A percentile compares a stretch with the other conserved stretches of the same genome.
These are phyloP conservation scores for Rhagoletis pomonella DNA, from an alignment of 1,140 invertebrate genomes.

Conservation along the genomic window DNA sequence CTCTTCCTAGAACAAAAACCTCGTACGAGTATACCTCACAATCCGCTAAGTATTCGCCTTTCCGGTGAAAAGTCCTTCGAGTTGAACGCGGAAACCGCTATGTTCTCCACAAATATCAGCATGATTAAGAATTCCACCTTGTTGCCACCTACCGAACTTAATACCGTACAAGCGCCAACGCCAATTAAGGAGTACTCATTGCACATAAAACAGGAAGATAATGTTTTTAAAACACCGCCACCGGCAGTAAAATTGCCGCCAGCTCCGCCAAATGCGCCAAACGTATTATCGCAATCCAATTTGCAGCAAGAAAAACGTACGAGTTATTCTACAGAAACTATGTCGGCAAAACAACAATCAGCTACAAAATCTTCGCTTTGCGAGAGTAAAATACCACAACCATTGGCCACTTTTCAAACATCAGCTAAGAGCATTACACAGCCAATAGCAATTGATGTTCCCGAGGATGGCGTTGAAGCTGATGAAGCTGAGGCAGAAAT, in stretches of 20 bases:
- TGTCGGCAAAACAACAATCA: neutral
- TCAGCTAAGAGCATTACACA: neutral
- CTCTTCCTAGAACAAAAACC: slow-evolving; percentile 4
- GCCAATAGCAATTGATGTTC: neutral
- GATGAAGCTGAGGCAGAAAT: slow-evolving; percentile 59
- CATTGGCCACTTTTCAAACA: neutral
- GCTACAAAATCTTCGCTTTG: neutral
- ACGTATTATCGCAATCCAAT: neutral
- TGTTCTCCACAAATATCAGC: slow-evolving; percentile 66
- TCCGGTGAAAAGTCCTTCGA: slow-evolving; percentile 62
- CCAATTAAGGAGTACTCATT: slow-evolving; percentile 55
- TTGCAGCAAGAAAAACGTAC: neutral
- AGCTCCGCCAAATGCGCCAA: neutral
- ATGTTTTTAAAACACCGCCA: slow-evolving; percentile 1
- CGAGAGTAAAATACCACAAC: slow-evolving; percentile 23
- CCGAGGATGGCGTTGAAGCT: neutral
- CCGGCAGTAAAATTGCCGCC: neutral
- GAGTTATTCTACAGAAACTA: neutral
- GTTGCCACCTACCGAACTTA: slow-evolving; percentile 56
- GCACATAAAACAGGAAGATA: slow-evolving; percentile 51
- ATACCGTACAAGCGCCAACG: neutral
- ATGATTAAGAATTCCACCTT: slow-evolving; percentile 72
- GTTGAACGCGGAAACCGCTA: slow-evolving; percentile 68
- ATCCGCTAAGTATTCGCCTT: neutral
- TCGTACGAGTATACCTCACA: neutral